Conservation (phyloP, 2,113 vertebrate species). For the Thalassarche chlororhynchos region DNA sequence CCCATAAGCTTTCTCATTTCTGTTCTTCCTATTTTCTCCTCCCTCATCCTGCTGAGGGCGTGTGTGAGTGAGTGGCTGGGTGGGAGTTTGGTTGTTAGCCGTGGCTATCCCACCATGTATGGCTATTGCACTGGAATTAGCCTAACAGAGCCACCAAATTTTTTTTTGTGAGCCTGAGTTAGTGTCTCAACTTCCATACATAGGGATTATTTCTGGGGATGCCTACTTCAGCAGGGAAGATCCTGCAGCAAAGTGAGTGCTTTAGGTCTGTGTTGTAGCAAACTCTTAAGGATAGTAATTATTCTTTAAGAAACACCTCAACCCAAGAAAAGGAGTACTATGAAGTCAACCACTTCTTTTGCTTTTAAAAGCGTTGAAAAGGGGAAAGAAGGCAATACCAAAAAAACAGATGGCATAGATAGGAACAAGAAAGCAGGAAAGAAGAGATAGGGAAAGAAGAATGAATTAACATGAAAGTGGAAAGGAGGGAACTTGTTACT, state of each 20-base stretch:
- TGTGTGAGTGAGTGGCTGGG: background rate
- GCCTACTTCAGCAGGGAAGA: background rate
- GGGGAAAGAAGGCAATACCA: background rate
- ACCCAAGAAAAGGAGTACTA: background rate
- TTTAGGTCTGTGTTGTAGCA: background rate
- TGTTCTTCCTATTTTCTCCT: background rate
- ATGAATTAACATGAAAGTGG: background rate
- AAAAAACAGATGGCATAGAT: background rate
- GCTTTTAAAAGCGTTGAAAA: background rate
- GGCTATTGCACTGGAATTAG: background rate
- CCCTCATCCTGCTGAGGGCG: background rate
- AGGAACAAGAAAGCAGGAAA: background rate
- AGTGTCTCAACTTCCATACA: background rate
- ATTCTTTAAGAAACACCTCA: background rate
- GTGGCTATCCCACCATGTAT: background rate
- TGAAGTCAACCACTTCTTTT: background rate
- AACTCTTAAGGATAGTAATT: background rate
- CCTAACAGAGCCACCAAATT: background rate
- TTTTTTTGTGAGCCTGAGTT: background rate
- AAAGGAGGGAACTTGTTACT: background rate
- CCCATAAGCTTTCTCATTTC: background rate
- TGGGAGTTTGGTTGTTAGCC: background rate
- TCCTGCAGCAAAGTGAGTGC: background rate
- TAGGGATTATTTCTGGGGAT: background rate
- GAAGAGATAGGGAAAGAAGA: background rate